Evolutionary conservation across 2,797 vertebrate genomes (phyloP).

Genomic region (Aselliscus stoliczkanus): DNA sequence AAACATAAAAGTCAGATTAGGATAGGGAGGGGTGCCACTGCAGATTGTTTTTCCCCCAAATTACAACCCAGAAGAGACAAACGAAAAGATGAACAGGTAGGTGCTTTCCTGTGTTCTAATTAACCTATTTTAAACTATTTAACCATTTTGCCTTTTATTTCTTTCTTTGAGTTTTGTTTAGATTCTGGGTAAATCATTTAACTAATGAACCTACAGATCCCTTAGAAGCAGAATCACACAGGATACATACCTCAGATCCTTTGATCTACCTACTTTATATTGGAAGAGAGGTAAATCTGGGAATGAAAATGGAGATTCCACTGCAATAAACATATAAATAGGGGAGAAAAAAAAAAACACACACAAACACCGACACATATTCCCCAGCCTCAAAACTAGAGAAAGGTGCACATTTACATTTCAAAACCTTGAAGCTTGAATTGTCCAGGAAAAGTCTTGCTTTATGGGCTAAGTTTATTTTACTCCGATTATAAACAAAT

Average conservation of each 20-base stretch:
- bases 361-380: slow-evolving; percentile 28
- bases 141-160: not conserved
- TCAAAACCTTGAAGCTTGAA: slow-evolving; percentile 71
- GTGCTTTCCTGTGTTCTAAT: slow-evolving; percentile 38
- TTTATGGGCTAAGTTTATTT: slow-evolving; percentile 81
- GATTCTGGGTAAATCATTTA: slow-evolving; percentile 60
- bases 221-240: slow-evolving; percentile 66
- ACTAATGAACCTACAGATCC: slow-evolving; percentile 56
- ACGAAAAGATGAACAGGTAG: slow-evolving; percentile 11
- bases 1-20: slow-evolving; percentile 77
- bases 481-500: slow-evolving; percentile 78
- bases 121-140: slow-evolving; percentile 38
- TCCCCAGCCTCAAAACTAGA: slow-evolving; percentile 59
- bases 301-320: slow-evolving; percentile 53
- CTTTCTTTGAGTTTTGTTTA: slow-evolving; percentile 51
- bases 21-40: slow-evolving; percentile 34
- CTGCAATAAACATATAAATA: slow-evolving; percentile 58
- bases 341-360: not conserved
- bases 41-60: not conserved
- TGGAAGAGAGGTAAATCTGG: slow-evolving; percentile 51
- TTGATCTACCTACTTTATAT: slow-evolving; percentile 14
- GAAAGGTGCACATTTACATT: slow-evolving; percentile 69
- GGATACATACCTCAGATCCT: slow-evolving; percentile 44
- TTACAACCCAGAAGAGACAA: slow-evolving; percentile 24
- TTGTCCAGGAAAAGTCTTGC: slow-evolving; percentile 76